Percentiles rank a stretch among this genome's conserved stretches.
Evolutionary conservation across 2,797 vertebrate genomes (phyloP).

Genomic region (Rhabdophis nuchalis): DNA sequence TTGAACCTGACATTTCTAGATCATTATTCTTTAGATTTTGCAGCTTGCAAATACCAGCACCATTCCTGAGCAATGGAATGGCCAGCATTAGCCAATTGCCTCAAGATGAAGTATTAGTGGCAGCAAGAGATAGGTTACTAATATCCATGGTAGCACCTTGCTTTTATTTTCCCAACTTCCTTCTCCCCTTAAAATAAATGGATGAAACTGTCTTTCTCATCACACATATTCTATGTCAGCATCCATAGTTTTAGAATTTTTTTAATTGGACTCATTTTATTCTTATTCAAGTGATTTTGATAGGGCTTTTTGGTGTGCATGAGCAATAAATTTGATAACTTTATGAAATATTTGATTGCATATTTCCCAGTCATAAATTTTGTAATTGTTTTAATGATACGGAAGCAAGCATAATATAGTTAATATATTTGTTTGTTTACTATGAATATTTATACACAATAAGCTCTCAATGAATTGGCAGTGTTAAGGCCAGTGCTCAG

Average conservation of each 20-base stretch:
- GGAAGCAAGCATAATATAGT: slow-evolving; percentile 31
- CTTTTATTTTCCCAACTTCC: neutral
- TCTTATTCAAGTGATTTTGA: slow-evolving; percentile 8
- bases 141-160: neutral
- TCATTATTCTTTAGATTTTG: neutral
- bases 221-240: neutral
- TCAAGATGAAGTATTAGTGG: neutral
- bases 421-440: slow-evolving; percentile 39
- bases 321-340: slow-evolving; percentile 14
- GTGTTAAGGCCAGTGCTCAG: neutral
- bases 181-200: neutral
- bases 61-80: neutral
- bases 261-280: slow-evolving; percentile 8
- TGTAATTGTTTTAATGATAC: slow-evolving; percentile 22
- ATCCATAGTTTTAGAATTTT: neutral
- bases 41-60: neutral
- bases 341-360: slow-evolving; percentile 41
- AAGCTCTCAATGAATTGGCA: slow-evolving; percentile 23
- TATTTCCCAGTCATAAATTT: slow-evolving; percentile 26
- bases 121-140: neutral
- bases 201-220: neutral
- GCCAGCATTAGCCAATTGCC: neutral
- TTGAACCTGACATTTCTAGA: neutral
- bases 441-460: slow-evolving; percentile 27
- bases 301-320: slow-evolving; percentile 1